phyloP scores from a whole-genome alignment of 30 jellyfish, hydroid and myxozoan species.

The Pseudorhiza aurosa region DNA sequence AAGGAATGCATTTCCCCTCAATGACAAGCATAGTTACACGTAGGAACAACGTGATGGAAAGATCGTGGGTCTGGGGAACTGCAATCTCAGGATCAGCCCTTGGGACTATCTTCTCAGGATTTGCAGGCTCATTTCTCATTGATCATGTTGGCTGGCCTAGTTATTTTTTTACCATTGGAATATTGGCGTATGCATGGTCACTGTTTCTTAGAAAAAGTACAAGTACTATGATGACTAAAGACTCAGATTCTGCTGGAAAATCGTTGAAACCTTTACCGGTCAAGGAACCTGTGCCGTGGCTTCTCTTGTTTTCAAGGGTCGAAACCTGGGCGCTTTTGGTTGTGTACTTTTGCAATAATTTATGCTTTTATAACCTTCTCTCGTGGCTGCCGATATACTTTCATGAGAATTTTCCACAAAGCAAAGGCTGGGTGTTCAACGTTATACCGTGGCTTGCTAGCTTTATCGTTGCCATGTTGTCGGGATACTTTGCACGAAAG shows the following conservation, averaged over 20 bases:
- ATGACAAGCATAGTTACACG: slow-evolving; percentile 73
- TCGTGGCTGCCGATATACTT: slow-evolving; percentile 99
- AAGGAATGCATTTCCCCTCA: slow-evolving; percentile 98
- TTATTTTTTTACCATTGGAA: slow-evolving; percentile 79
- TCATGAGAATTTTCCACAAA: slow-evolving; percentile 96
- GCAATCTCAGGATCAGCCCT: slow-evolving; percentile 95
- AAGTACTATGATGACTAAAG: slow-evolving; percentile 1
- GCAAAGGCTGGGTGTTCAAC: slow-evolving; percentile 99
- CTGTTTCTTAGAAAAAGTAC: slow-evolving; percentile 36
- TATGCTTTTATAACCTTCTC: slow-evolving; percentile 88
- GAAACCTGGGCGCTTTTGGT: slow-evolving; percentile 94
- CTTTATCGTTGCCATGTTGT: slow-evolving; percentile 62
- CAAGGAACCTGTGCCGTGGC: slow-evolving; percentile 89
- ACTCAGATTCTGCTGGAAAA: neutral
- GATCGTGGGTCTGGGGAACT: slow-evolving; percentile 85
- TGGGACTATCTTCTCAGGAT: slow-evolving; percentile 93
- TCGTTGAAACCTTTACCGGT: slow-evolving; percentile 1
- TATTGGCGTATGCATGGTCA: slow-evolving; percentile 71
- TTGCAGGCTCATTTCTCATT: slow-evolving; percentile 89
- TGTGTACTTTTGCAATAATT: slow-evolving; percentile 86
- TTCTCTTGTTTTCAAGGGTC: slow-evolving; percentile 49
- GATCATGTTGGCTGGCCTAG: slow-evolving; percentile 92
- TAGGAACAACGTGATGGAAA: slow-evolving; percentile 77
- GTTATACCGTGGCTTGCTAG: slow-evolving; percentile 96
- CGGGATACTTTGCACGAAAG: slow-evolving; percentile 75